These are phyloP conservation scores for Todiramphus chloris DNA, from an alignment of 2,113 vertebrate genomes.

Conservation along the genomic window DNA sequence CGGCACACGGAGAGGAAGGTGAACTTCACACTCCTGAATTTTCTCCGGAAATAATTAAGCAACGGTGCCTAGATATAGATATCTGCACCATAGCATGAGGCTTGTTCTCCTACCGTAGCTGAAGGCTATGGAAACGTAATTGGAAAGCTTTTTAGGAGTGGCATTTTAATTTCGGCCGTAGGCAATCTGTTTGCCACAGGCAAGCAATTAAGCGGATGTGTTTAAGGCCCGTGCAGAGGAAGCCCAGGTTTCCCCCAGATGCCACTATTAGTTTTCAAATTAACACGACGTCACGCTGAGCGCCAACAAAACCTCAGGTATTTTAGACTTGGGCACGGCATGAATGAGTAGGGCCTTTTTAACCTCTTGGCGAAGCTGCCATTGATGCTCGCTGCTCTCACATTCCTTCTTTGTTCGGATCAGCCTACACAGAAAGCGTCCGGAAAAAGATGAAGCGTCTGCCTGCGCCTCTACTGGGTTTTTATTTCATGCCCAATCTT, in stretches of 20 bases:
- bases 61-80: neutral
- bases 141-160: neutral
- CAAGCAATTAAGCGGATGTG: neutral
- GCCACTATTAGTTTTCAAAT: neutral
- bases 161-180: neutral
- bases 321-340: neutral
- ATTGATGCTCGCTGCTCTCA: neutral
- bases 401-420: neutral
- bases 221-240: neutral
- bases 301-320: neutral
- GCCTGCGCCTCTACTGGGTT: neutral
- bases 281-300: neutral
- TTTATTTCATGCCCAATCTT: neutral
- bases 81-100: neutral
- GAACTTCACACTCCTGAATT: neutral
- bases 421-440: neutral
- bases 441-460: neutral
- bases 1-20: neutral
- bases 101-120: neutral
- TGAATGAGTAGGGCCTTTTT: neutral
- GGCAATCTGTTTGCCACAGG: conserved; percentile 43
- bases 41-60: neutral
- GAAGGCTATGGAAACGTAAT: neutral
- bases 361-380: neutral
- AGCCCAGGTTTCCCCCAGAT: neutral